phyloP scores from a whole-genome alignment of 2,797 vertebrate species.

The Sarcophilus harrisii region DNA sequence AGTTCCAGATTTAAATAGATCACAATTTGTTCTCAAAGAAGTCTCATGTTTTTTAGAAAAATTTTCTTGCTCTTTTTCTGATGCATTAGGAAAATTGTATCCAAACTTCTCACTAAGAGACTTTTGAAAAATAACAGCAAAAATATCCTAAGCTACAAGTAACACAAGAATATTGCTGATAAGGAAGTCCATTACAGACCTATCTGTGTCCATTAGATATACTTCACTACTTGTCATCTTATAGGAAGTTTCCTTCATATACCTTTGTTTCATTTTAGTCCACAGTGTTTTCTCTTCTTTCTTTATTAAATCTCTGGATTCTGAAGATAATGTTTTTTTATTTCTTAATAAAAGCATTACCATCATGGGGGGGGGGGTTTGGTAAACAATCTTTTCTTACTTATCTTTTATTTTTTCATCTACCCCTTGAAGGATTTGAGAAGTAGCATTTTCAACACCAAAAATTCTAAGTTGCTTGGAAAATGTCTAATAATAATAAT shows the following conservation, averaged over 20 bases:
- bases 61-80: background rate
- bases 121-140: background rate
- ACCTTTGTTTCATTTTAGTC: slow-evolving; percentile 25
- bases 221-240: background rate
- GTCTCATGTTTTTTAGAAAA: background rate
- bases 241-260: background rate
- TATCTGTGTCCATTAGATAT: slow-evolving; percentile 26
- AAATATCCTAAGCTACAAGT: background rate
- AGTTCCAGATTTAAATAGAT: background rate
- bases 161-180: background rate
- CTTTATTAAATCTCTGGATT: background rate
- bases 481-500: background rate
- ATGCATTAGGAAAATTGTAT: slow-evolving; percentile 1
- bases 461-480: background rate
- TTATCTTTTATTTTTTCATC: slow-evolving; percentile 9
- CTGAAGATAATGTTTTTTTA: background rate
- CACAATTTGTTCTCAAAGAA: background rate
- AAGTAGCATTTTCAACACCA: background rate
- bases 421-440: background rate
- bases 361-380: no score
- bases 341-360: background rate
- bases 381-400: background rate
- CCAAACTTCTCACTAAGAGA: background rate
- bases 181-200: slow-evolving; percentile 5
- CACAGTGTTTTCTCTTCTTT: background rate